phyloP scores from a whole-genome alignment of 2,113 vertebrate species.

The Aptenodytes patagonicus region DNA sequence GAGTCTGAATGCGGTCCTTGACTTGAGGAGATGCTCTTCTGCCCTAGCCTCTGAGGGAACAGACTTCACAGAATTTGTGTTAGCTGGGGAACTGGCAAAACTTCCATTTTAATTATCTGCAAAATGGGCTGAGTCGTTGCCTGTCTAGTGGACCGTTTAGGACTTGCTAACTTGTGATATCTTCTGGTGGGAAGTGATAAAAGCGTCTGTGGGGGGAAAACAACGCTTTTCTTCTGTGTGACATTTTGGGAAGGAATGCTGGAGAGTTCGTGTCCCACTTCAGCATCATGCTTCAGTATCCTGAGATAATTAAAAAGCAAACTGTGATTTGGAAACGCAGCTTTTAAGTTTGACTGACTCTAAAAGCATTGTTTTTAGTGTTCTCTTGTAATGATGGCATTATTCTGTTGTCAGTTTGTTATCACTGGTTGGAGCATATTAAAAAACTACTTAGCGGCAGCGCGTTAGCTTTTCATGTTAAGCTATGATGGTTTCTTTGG shows the following conservation, averaged over 20 bases:
- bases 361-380: fast-evolving
- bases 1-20: fast-evolving
- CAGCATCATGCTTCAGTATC: fast-evolving
- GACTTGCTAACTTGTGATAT: not conserved
- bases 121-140: not conserved
- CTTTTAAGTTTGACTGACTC: not conserved
- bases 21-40: not conserved
- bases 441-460: fast-evolving
- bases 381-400: fast-evolving
- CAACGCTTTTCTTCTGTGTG: not conserved
- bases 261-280: not conserved
- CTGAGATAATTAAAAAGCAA: not conserved
- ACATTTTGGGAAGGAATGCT: not conserved
- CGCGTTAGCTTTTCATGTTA: fast-evolving
- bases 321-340: not conserved
- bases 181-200: not conserved
- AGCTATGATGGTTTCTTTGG: fast-evolving
- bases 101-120: not conserved
- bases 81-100: not conserved
- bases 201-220: not conserved
- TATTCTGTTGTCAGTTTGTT: not conserved
- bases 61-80: not conserved
- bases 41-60: not conserved
- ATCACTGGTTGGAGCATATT: fast-evolving
- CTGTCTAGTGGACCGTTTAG: not conserved